Conservation (phyloP, 2,797 vertebrate genomes). For the Mormyrops attenuatus region DNA sequence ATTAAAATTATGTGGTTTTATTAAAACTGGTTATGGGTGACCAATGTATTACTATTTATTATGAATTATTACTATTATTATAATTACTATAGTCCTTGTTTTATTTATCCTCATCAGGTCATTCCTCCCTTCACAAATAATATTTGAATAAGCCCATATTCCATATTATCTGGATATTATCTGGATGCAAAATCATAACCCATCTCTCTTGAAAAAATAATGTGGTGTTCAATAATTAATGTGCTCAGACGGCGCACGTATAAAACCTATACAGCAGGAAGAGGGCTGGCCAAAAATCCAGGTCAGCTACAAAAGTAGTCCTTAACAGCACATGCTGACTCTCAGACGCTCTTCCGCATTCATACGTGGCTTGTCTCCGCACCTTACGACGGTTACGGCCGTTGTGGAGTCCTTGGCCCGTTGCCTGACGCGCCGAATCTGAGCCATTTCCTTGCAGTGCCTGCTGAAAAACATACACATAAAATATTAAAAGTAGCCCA, state of each 20-base stretch:
- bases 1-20: not conserved
- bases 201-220: conserved; percentile 12
- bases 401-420: too few species aligned
- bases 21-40: not conserved
- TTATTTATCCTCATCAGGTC: not conserved
- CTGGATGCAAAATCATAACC: conserved; percentile 9
- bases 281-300: not conserved
- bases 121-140: not conserved
- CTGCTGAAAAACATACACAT: not conserved
- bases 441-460: not conserved
- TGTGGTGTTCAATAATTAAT: conserved; percentile 3
- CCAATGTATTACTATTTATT: not conserved
- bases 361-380: too few species aligned
- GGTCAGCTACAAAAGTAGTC: not conserved
- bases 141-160: not conserved
- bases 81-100: not conserved
- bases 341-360: not conserved
- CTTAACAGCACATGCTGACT: not conserved
- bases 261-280: not conserved
- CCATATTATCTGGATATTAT: not conserved
- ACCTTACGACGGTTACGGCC: too few species aligned
- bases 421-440: not conserved
- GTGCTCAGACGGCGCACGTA: not conserved
- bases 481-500: not conserved
- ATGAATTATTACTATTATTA: not conserved